These are phyloP conservation scores for Troilus luridus DNA, from an alignment of 2,888 invertebrate species.

Conservation along the genomic window DNA sequence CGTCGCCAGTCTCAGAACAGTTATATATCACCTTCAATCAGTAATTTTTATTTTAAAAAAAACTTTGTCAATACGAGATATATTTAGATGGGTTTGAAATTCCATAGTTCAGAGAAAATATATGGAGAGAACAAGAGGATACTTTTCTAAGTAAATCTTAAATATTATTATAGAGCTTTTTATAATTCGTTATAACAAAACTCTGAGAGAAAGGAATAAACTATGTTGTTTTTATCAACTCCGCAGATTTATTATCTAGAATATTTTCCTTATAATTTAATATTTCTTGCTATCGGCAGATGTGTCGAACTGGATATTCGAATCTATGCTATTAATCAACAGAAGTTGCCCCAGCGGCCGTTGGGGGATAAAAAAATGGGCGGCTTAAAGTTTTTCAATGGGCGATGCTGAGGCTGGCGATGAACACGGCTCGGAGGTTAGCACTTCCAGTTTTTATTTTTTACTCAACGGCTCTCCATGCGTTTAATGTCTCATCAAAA, in stretches of 20 bases:
- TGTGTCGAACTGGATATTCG: background rate
- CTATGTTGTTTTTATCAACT: background rate
- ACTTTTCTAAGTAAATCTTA: too few relatives aligned
- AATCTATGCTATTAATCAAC: background rate
- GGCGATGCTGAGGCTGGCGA: background rate
- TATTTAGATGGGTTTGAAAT: too few relatives aligned
- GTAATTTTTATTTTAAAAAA: too few relatives aligned
- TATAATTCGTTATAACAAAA: background rate
- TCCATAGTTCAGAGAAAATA: too few relatives aligned
- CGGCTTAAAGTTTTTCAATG: slow-evolving; percentile 5
- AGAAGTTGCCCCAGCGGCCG: background rate
- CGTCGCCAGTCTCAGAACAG: too few relatives aligned
- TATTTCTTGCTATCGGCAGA: background rate
- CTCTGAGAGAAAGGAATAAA: too few relatives aligned
- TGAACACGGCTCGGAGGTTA: slow-evolving; percentile 8
- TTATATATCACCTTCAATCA: too few relatives aligned
- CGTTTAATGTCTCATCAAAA: background rate
- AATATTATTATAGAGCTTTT: background rate
- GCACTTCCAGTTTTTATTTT: background rate
- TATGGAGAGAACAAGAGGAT: too few relatives aligned
- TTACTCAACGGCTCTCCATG: background rate
- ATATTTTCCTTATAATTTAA: background rate
- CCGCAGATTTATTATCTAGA: background rate
- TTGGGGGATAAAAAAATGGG: background rate
- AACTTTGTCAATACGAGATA: too few relatives aligned